Evolutionary conservation across 2,797 vertebrate species (phyloP).

Genomic region (Sebastes itinus): DNA sequence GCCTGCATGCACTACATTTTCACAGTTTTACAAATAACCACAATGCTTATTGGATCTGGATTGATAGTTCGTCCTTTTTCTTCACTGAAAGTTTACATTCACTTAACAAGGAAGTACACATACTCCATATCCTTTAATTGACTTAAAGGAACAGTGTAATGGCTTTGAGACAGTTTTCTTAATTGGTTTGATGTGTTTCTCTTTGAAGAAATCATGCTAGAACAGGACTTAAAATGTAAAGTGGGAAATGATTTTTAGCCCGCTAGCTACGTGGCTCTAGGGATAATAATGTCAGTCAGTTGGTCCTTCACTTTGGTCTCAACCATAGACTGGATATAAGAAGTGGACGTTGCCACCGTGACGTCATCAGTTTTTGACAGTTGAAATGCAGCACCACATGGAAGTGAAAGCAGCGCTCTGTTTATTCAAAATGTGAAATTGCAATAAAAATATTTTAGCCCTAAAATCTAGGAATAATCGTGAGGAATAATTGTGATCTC

Average conservation of each 20-base stretch:
- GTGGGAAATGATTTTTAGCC: background rate
- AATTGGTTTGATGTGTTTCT: background rate
- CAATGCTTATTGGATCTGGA: conserved; percentile 17
- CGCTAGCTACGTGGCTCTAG: too few species aligned
- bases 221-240: background rate
- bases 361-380: too few species aligned
- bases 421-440: too few species aligned
- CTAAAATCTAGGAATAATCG: too few species aligned
- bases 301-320: background rate
- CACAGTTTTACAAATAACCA: conserved; percentile 16
- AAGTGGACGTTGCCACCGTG: too few species aligned
- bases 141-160: background rate
- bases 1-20: conserved; percentile 33
- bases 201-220: background rate
- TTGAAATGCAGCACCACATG: too few species aligned
- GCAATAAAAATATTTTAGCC: too few species aligned
- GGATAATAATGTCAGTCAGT: background rate
- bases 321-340: background rate
- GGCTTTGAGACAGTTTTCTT: background rate
- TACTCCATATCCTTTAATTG: background rate
- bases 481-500: too few species aligned
- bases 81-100: conserved; percentile 1
- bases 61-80: conserved; percentile 13
- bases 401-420: too few species aligned
- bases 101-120: background rate